Evolutionary conservation across 1,140 invertebrate genomes (phyloP).

Genomic region (Diabrotica undecimpunctata): DNA sequence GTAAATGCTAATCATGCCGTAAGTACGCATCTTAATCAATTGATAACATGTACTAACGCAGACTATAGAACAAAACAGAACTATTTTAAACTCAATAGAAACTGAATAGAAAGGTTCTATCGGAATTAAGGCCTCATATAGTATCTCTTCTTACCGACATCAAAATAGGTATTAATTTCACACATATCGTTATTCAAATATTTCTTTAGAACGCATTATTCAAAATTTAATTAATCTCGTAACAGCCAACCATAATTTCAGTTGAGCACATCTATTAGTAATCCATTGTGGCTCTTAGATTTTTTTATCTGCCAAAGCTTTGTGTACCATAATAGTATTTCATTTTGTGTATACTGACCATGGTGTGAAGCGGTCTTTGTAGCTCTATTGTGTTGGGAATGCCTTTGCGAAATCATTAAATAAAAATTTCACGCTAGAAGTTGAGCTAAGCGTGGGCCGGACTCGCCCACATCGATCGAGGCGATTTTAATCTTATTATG

Average conservation of each 20-base stretch:
- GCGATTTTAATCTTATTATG: constrained; percentile 10
- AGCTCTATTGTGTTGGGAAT: constrained; percentile 6
- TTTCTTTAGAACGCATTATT: constrained; percentile 6
- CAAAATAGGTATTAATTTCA: constrained; percentile 1
- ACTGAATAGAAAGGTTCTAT: too few relatives aligned
- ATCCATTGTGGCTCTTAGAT: constrained; percentile 10
- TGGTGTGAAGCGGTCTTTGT: constrained; percentile 14
- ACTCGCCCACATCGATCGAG: constrained; percentile 13
- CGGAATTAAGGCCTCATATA: too few relatives aligned
- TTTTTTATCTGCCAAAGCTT: constrained; percentile 13
- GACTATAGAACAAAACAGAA: too few relatives aligned
- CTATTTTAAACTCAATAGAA: too few relatives aligned
- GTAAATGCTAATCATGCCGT: too few relatives aligned
- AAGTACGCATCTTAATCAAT: too few relatives aligned
- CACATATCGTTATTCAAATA: background rate
- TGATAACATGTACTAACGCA: too few relatives aligned
- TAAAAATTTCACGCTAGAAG: constrained; percentile 18
- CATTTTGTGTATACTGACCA: constrained; percentile 13
- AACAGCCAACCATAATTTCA: constrained; percentile 11
- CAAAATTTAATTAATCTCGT: constrained; percentile 9
- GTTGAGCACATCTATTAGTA: constrained; percentile 13
- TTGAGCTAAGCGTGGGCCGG: constrained; percentile 13
- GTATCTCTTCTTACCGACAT: background rate
- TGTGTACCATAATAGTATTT: constrained; percentile 15
- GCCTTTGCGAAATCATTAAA: constrained; percentile 20